Conservation (phyloP, 2,797 vertebrate species). For the Bucorvus abyssinicus region DNA sequence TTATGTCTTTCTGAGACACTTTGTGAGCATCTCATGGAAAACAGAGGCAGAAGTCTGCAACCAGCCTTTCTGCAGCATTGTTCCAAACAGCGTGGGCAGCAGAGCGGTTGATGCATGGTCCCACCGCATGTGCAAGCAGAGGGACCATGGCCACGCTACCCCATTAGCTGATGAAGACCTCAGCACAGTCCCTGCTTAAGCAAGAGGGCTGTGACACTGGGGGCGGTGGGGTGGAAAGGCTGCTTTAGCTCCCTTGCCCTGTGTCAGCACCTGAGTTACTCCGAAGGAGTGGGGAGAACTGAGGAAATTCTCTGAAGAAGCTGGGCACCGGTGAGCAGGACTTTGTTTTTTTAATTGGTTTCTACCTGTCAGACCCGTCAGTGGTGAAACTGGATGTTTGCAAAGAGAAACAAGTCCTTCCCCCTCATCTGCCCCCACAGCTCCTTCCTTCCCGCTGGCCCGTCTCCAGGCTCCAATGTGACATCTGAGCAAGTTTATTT, state of each 20-base stretch:
- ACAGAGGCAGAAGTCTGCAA: neutral
- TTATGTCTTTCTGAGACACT: neutral
- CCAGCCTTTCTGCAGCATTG: neutral
- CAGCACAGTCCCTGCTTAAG: neutral
- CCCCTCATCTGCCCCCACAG: neutral
- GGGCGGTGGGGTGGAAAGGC: too few relatives aligned
- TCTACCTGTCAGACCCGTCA: constrained; percentile 47
- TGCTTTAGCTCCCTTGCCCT: neutral
- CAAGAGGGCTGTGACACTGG: neutral
- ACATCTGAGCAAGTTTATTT: constrained; percentile 54
- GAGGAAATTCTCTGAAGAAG: neutral
- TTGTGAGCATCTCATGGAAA: neutral
- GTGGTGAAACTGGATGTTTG: constrained; percentile 18
- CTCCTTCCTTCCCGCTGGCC: constrained; percentile 9
- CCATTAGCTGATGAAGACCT: neutral
- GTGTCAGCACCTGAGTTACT: neutral
- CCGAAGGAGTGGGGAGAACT: neutral
- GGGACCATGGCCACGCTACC: neutral
- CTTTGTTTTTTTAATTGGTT: neutral
- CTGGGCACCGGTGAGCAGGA: neutral
- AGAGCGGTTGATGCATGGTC: neutral
- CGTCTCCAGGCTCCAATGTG: neutral
- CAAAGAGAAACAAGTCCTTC: neutral
- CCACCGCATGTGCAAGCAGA: neutral
- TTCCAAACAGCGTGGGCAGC: neutral